phyloP scores from a whole-genome alignment of 35 echinoderm and acorn worm species.

The Diadema setosum region DNA sequence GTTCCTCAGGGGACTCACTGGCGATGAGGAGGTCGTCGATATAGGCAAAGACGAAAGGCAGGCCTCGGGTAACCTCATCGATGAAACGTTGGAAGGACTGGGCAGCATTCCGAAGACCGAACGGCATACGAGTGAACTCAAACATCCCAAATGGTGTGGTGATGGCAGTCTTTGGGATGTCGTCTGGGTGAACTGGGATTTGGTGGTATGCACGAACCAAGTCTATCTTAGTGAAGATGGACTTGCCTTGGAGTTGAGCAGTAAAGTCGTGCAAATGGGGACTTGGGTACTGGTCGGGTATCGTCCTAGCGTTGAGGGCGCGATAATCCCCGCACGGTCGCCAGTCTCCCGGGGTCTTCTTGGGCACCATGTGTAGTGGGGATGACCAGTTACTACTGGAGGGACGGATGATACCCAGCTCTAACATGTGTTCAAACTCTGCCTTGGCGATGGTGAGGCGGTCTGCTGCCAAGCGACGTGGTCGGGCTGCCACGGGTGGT shows the following conservation, averaged over 20 bases:
- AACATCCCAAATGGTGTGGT: constrained; percentile 41
- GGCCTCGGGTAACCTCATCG: constrained; percentile 28
- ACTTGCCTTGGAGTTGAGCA: not conserved
- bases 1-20: not conserved
- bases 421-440: constrained; percentile 62
- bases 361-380: constrained; percentile 52
- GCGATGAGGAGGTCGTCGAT: constrained; percentile 59
- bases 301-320: constrained; percentile 22
- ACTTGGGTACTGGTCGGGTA: constrained; percentile 47
- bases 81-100: constrained; percentile 62
- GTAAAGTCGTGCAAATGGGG: constrained; percentile 56
- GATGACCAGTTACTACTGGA: constrained; percentile 49
- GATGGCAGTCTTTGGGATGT: constrained; percentile 47
- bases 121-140: constrained; percentile 21
- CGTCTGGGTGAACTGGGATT: constrained; percentile 25
- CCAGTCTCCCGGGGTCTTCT: no score
- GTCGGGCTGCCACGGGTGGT: constrained; percentile 20
- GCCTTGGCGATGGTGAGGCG: not conserved
- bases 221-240: constrained; percentile 47
- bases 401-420: constrained; percentile 40
- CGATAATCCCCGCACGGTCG: constrained; percentile 60
- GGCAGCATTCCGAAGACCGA: constrained; percentile 36
- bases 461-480: constrained; percentile 14
- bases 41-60: constrained; percentile 39
- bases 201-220: constrained; percentile 58